Evolutionary conservation across 1,140 invertebrate species (phyloP).

Genomic region (Lineus longissimus): DNA sequence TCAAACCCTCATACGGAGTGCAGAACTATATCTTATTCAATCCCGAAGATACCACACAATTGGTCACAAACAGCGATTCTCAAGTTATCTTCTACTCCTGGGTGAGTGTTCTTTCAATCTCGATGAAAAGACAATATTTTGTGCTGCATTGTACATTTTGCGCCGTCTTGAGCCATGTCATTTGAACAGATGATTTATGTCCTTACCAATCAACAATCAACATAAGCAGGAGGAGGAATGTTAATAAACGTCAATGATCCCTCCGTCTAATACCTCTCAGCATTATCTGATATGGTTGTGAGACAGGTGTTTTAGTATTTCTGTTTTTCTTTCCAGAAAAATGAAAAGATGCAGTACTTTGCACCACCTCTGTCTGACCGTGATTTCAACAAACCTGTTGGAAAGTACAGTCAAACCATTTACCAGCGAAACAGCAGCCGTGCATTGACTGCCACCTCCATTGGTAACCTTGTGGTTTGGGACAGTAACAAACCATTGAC

Average conservation of each 20-base stretch:
- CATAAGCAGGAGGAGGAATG: too few species aligned
- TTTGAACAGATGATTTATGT: too few species aligned
- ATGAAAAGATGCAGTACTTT: conserved; percentile 43
- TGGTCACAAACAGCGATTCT: conserved; percentile 51
- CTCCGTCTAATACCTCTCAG: too few species aligned
- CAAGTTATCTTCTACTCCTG: conserved; percentile 53
- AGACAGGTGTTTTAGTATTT: too few species aligned
- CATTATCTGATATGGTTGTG: too few species aligned
- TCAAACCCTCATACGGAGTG: conserved; percentile 44
- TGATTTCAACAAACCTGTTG: conserved; percentile 54
- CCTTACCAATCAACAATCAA: too few species aligned
- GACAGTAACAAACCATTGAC: conserved; percentile 49
- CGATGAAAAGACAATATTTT: too few species aligned
- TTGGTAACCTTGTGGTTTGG: conserved; percentile 55
- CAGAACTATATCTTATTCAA: conserved; percentile 51
- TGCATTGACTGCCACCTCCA: conserved; percentile 50
- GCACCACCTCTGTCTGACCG: conserved; percentile 49
- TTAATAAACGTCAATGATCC: too few species aligned
- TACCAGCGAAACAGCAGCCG: conserved; percentile 42
- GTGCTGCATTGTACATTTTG: too few species aligned
- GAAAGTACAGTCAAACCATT: conserved; percentile 51
- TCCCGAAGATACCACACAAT: conserved; percentile 45
- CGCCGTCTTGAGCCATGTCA: too few species aligned
- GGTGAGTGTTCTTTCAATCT: conserved; percentile 34
- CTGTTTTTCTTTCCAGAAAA: conserved; percentile 26